These are phyloP conservation scores for Micrasema longulum DNA, from an alignment of 1,140 invertebrate species.

Conservation along the genomic window DNA sequence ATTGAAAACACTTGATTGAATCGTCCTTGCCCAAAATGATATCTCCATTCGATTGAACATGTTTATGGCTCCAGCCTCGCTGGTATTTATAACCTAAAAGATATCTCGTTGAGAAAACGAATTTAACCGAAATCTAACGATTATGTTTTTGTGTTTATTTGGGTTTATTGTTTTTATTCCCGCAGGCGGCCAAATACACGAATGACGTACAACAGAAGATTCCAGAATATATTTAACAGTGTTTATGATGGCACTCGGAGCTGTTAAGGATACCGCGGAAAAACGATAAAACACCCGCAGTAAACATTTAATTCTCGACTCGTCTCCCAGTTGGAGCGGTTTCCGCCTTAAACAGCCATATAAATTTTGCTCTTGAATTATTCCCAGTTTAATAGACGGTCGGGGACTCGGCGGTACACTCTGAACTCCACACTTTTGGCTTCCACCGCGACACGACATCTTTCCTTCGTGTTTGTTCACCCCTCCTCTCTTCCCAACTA, in stretches of 20 bases:
- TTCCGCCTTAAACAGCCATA: conserved; percentile 18
- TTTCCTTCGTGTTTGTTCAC: conserved; percentile 1
- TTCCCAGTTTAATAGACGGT: conserved; percentile 38
- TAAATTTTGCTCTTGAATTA: conserved; percentile 37
- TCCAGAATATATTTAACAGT: background rate
- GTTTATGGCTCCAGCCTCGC: too few species aligned
- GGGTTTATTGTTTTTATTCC: too few species aligned
- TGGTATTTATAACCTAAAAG: too few species aligned
- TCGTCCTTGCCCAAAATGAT: too few species aligned
- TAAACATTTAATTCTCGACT: conserved; percentile 37
- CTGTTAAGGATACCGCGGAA: background rate
- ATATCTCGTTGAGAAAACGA: too few species aligned
- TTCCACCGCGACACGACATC: conserved; percentile 15
- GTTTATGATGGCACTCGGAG: background rate
- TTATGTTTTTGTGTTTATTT: too few species aligned
- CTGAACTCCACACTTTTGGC: conserved; percentile 13
- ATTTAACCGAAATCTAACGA: too few species aligned
- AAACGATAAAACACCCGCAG: conserved; percentile 24
- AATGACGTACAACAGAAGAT: background rate
- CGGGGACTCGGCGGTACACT: conserved; percentile 3
- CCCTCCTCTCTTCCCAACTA: background rate
- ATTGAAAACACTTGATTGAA: too few species aligned
- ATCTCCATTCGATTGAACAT: too few species aligned
- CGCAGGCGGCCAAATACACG: too few species aligned
- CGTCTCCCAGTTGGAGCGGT: conserved; percentile 6